These are phyloP conservation scores for Sesamia inferens DNA, from an alignment of 2,888 invertebrate genomes.

Conservation along the genomic window DNA sequence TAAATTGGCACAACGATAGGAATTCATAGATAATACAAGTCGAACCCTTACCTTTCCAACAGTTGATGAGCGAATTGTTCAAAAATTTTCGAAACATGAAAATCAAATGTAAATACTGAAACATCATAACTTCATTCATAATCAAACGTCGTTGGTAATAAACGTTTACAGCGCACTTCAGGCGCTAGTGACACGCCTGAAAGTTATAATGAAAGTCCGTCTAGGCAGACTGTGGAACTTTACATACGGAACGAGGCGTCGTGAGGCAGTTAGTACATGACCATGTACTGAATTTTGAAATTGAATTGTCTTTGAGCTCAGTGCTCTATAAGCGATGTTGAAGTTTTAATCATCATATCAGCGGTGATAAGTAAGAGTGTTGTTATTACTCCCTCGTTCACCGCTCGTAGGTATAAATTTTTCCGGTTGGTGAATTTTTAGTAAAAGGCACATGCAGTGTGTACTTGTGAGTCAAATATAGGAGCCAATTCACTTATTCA, in stretches of 20 bases:
- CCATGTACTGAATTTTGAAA: slow-evolving; percentile 30
- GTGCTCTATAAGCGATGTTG: not conserved
- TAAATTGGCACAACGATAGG: no score
- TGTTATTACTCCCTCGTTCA: not conserved
- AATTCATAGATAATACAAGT: no score
- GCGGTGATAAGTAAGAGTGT: no score
- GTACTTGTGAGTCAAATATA: no score
- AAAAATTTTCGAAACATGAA: not conserved
- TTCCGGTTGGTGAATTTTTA: not conserved
- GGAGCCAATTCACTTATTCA: no score
- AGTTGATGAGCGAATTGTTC: not conserved
- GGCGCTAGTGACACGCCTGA: slow-evolving; percentile 6
- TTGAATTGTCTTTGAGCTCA: slow-evolving; percentile 1
- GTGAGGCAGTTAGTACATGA: slow-evolving; percentile 17
- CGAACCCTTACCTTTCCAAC: no score
- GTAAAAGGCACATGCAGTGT: not conserved
- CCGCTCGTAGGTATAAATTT: not conserved
- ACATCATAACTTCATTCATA: slow-evolving; percentile 10
- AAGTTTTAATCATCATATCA: not conserved
- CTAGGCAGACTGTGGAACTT: slow-evolving; percentile 33
- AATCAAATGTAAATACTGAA: not conserved
- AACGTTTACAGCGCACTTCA: slow-evolving; percentile 20
- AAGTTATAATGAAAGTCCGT: slow-evolving; percentile 48
- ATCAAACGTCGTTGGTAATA: slow-evolving; percentile 28
- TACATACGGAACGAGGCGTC: slow-evolving; percentile 25